A percentile compares a stretch with the other conserved stretches of the same genome.
Evolutionary conservation across 2,113 vertebrate species (phyloP).

Genomic region (Dipodomys ordii): DNA sequence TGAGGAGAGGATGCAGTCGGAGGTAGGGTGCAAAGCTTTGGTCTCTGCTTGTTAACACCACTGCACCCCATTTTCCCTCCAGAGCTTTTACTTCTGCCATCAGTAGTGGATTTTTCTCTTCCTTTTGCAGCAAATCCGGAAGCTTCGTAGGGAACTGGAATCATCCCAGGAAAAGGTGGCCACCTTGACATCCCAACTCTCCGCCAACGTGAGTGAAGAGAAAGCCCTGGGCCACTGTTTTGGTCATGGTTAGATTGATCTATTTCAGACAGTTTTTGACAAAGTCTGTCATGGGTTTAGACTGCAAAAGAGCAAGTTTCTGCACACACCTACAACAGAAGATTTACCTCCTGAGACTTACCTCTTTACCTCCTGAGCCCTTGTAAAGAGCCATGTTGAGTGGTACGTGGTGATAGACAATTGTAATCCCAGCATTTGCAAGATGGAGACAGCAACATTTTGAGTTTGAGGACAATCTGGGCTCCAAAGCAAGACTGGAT

Average conservation of each 20-base stretch:
- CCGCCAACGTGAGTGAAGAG: constrained; percentile 91
- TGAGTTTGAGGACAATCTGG: too few species aligned
- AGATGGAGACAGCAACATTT: too few species aligned
- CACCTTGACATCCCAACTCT: constrained; percentile 94
- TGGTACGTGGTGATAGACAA: too few species aligned
- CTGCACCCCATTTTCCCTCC: rapidly evolving
- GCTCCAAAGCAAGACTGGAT: too few species aligned
- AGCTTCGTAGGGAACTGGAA: constrained; percentile 95
- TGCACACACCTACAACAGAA: neutral
- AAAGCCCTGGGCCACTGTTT: neutral
- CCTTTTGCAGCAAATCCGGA: constrained; percentile 94
- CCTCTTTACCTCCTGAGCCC: neutral
- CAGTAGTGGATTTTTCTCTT: neutral
- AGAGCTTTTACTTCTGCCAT: neutral
- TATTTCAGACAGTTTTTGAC: neutral
- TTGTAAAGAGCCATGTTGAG: neutral
- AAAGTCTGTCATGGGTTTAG: too few species aligned
- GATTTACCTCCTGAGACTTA: too few species aligned
- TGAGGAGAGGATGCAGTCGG: constrained; percentile 98
- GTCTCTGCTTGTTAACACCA: constrained; percentile 50
- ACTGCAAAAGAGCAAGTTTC: too few species aligned
- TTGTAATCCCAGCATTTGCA: too few species aligned
- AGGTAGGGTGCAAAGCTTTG: constrained; percentile 88
- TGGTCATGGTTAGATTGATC: neutral
- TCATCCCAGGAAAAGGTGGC: constrained; percentile 98